Conservation (phyloP, 2,113 vertebrate genomes). For the Mystacornis crossleyi region DNA sequence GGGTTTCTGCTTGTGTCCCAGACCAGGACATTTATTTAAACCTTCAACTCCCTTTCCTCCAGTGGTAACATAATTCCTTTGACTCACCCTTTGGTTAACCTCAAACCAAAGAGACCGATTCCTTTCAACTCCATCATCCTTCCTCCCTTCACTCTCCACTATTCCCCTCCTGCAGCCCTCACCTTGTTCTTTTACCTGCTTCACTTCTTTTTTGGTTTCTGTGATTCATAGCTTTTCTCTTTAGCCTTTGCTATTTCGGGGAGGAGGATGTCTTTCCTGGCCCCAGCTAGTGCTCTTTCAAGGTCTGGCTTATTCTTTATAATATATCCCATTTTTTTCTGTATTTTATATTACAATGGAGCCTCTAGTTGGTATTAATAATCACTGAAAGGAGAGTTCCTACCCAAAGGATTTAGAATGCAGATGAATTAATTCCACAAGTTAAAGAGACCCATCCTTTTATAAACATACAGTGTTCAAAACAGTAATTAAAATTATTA, state of each 20-base stretch:
- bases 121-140: background rate
- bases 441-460: background rate
- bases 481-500: background rate
- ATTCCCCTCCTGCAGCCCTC: background rate
- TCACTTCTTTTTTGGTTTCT: background rate
- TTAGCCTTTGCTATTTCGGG: background rate
- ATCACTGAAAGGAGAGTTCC: background rate
- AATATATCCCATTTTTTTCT: background rate
- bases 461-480: background rate
- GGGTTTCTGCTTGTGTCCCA: background rate
- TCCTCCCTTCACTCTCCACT: background rate
- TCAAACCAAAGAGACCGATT: background rate
- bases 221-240: background rate
- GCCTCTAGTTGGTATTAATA: background rate
- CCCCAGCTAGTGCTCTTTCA: background rate
- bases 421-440: background rate
- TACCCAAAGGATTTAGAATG: background rate
- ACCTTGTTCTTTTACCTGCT: background rate
- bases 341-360: background rate
- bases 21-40: background rate
- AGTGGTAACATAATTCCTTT: background rate
- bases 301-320: background rate
- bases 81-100: background rate
- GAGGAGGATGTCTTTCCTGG: background rate
- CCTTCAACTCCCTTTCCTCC: background rate